Conservation (phyloP, 2,797 vertebrate species). For the Rousettus madagascariensis region DNA sequence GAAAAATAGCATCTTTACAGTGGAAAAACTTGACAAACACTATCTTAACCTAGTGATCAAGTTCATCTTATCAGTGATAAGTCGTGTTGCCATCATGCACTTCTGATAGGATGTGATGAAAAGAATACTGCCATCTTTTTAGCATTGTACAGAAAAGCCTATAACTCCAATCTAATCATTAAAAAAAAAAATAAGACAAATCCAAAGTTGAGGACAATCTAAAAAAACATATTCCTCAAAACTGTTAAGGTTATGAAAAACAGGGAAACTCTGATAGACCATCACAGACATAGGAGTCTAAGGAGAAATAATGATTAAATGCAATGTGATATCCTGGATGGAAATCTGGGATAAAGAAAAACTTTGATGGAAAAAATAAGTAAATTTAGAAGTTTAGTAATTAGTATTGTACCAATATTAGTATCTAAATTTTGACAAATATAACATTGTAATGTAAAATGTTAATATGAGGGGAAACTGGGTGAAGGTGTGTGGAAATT, state of each 20-base stretch:
- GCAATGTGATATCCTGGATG: neutral
- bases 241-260: neutral
- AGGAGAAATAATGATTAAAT: neutral
- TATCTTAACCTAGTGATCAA: neutral
- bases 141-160: neutral
- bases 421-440: neutral
- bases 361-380: neutral
- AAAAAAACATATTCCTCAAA: neutral
- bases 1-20: neutral
- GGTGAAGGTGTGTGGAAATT: neutral
- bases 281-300: neutral
- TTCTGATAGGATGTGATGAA: neutral
- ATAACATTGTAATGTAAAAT: neutral
- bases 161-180: neutral
- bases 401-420: neutral
- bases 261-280: neutral
- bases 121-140: neutral
- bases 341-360: neutral
- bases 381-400: neutral
- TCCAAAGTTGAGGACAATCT: neutral
- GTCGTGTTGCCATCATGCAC: neutral
- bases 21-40: neutral
- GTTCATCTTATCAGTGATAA: neutral
- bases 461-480: neutral
- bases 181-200: constrained; percentile 21